phyloP scores from a whole-genome alignment of 2,888 invertebrate genomes.

The Clistopyga incitator region DNA sequence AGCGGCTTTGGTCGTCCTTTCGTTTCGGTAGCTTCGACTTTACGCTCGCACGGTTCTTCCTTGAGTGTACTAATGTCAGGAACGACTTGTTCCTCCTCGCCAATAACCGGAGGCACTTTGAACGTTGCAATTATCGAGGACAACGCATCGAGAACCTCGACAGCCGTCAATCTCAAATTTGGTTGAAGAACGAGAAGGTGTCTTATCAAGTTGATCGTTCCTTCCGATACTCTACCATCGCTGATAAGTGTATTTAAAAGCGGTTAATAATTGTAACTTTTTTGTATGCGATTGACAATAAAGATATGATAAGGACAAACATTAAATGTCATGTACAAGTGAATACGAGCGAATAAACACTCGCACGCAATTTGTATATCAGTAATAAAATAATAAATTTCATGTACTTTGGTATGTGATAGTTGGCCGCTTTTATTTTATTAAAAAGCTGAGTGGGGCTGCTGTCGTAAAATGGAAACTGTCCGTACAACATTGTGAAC shows the following conservation, averaged over 20 bases:
- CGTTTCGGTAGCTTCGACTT: conserved; percentile 59
- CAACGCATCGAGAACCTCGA: conserved; percentile 88
- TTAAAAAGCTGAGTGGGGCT: conserved; percentile 90
- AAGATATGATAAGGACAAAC: neutral
- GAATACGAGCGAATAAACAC: too few relatives aligned
- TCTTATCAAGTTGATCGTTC: conserved; percentile 88
- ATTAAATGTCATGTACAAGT: too few relatives aligned
- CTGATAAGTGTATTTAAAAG: conserved; percentile 77
- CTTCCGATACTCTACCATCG: conserved; percentile 87
- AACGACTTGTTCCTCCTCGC: conserved; percentile 86
- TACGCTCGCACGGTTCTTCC: conserved; percentile 67
- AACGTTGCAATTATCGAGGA: conserved; percentile 87
- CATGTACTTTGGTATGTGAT: conserved; percentile 90
- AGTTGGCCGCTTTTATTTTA: conserved; percentile 91
- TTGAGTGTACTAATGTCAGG: conserved; percentile 84
- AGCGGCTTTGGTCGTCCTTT: conserved; percentile 65
- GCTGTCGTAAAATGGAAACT: conserved; percentile 93
- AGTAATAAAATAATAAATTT: neutral
- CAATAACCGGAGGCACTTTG: conserved; percentile 83
- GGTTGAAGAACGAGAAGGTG: conserved; percentile 89
- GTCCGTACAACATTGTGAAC: conserved; percentile 92
- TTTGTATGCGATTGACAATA: neutral
- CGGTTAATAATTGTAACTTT: conserved; percentile 13
- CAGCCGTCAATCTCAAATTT: conserved; percentile 88
- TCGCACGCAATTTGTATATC: too few relatives aligned